Evolutionary conservation across 2,797 vertebrate genomes (phyloP).

Genomic region (Etheostoma perlongum): DNA sequence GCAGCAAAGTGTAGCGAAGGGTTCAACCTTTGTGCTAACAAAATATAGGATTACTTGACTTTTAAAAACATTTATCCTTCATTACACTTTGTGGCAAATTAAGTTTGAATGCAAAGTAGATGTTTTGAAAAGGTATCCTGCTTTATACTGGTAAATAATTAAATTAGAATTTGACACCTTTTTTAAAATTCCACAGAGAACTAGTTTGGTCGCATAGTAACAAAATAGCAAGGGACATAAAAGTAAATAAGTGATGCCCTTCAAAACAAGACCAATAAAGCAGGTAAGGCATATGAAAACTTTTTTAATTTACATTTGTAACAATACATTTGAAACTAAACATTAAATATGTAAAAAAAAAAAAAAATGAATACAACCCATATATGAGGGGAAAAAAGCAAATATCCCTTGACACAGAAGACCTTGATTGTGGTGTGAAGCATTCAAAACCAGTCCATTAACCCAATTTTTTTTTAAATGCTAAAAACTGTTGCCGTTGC

Average conservation of each 20-base stretch:
- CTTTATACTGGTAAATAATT: neutral
- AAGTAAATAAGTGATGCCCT: neutral
- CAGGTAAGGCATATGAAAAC: neutral
- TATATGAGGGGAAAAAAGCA: neutral
- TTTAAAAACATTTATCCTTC: neutral
- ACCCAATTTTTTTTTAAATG: neutral
- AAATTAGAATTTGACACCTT: neutral
- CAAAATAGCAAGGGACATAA: neutral
- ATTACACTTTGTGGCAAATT: conserved; percentile 1
- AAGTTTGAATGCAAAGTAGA: conserved; percentile 11
- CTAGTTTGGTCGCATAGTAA: neutral
- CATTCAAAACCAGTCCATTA: neutral
- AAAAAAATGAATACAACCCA: no score
- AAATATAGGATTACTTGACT: neutral
- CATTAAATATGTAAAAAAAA: no score
- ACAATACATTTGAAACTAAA: neutral
- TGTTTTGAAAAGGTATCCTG: neutral
- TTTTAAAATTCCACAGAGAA: neutral
- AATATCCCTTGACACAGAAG: neutral
- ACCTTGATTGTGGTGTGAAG: neutral
- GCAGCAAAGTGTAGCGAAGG: conserved; percentile 3
- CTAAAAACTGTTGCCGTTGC: no score
- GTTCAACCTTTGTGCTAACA: conserved; percentile 35
- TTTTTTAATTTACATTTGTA: neutral
- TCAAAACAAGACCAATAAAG: neutral